Conservation (phyloP, 2,797 vertebrate species). For the Melanotaenia nigrans region DNA sequence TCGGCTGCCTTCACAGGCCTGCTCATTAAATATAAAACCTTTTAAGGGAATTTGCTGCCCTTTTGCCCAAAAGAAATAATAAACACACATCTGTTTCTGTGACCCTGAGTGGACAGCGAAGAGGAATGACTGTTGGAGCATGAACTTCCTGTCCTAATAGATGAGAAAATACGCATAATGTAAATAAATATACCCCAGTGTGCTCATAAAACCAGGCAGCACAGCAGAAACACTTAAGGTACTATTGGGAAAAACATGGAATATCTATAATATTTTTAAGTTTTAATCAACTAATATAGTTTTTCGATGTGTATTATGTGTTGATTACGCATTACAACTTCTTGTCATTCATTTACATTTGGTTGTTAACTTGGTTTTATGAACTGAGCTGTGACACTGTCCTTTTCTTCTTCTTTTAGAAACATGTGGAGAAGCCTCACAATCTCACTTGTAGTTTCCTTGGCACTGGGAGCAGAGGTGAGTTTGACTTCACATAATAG, state of each 20-base stretch:
- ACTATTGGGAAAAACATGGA: accelerated
- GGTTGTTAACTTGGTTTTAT: not conserved
- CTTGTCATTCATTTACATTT: not conserved
- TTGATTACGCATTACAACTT: not conserved
- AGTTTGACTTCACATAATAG: conserved; percentile 17
- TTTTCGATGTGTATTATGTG: not conserved
- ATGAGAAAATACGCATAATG: conserved; percentile 52
- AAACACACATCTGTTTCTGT: conserved; percentile 60
- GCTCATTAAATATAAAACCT: conserved; percentile 34
- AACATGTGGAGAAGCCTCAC: conserved; percentile 68
- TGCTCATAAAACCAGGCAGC: not conserved
- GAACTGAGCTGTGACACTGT: not conserved
- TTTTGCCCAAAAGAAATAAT: conserved; percentile 46
- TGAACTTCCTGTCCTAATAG: conserved; percentile 67
- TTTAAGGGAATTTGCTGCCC: conserved; percentile 43
- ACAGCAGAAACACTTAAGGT: not conserved
- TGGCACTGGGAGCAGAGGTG: conserved; percentile 62
- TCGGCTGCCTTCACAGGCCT: not conserved
- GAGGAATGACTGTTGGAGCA: conserved; percentile 48
- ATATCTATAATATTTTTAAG: not conserved
- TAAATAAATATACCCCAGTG: conserved; percentile 31
- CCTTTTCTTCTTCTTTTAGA: conserved; percentile 47
- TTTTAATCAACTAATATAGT: not conserved
- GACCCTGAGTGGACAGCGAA: conserved; percentile 51
- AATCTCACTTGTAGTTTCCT: conserved; percentile 50